Conservation (phyloP, 2,113 vertebrate species). For the Neopipo cinnamomea region DNA sequence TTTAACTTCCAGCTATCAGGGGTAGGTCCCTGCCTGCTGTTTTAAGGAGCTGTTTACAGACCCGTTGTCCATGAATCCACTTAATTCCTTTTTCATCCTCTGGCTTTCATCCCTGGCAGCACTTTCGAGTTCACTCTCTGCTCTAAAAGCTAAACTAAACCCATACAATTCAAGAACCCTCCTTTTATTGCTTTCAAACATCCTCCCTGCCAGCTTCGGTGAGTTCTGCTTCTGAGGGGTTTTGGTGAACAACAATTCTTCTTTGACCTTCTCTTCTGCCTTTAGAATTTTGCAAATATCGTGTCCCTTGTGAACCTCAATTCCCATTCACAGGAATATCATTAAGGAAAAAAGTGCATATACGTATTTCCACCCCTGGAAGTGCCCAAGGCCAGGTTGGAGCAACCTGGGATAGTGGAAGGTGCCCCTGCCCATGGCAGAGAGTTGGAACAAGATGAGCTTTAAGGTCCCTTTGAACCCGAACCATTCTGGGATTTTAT, state of each 20-base stretch:
- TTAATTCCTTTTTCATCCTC: background rate
- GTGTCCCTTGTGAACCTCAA: background rate
- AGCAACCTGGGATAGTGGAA: background rate
- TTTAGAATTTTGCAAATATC: background rate
- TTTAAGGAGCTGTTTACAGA: background rate
- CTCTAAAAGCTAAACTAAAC: rapidly evolving
- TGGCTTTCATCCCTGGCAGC: background rate
- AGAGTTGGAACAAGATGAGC: background rate
- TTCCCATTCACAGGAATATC: background rate
- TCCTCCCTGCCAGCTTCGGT: background rate
- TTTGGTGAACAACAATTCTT: background rate
- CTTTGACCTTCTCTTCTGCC: background rate
- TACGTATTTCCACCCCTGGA: rapidly evolving
- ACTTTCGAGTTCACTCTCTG: background rate
- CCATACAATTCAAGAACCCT: background rate
- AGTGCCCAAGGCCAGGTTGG: background rate
- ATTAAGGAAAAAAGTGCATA: background rate
- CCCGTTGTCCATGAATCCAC: background rate
- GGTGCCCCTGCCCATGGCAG: background rate
- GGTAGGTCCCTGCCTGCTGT: background rate
- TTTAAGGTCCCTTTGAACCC: background rate
- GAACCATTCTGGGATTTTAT: background rate
- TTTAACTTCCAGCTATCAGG: background rate
- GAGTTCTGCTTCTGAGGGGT: background rate
- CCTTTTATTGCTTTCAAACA: background rate